phyloP scores from a whole-genome alignment of 2,797 vertebrate species.

The Tadarida brasiliensis region DNA sequence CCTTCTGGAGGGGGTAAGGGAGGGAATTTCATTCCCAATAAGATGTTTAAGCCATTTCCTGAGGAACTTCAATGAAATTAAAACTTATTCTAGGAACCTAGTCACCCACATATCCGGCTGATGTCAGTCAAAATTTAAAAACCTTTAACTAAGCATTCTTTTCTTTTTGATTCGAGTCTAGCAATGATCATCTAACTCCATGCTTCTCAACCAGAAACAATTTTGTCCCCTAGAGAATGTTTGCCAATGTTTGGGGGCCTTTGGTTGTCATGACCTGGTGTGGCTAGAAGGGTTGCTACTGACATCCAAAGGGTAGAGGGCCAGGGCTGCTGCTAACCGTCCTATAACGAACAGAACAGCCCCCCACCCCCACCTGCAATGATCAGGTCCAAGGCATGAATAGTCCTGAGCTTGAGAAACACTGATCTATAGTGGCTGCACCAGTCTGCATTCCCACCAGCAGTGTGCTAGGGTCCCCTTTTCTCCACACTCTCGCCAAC shows the following conservation, averaged over 20 bases:
- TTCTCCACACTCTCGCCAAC: too few relatives aligned
- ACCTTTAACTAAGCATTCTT: not conserved
- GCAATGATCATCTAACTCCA: not conserved
- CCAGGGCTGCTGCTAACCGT: not conserved
- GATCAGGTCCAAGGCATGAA: not conserved
- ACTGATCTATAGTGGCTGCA: too few relatives aligned
- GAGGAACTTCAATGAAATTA: constrained; percentile 1
- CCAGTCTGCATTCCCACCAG: too few relatives aligned
- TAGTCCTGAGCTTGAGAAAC: not conserved
- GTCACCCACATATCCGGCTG: not conserved
- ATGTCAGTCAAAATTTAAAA: constrained; percentile 20
- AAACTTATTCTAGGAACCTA: not conserved
- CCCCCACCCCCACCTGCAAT: not conserved
- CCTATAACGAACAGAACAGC: not conserved
- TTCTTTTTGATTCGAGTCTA: constrained; percentile 20
- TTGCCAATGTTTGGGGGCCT: not conserved
- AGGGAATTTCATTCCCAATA: not conserved
- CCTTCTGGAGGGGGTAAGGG: not conserved
- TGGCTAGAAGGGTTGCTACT: not conserved
- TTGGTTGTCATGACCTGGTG: not conserved
- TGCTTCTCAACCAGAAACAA: not conserved
- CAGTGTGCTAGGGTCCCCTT: too few relatives aligned
- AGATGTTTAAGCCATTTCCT: constrained; percentile 17
- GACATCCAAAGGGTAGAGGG: not conserved
- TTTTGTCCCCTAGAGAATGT: not conserved